A percentile compares a stretch with the other conserved stretches of the same genome.
phyloP scores from a whole-genome alignment of 2,888 invertebrate genomes.

The Druceiella hillmani region DNA sequence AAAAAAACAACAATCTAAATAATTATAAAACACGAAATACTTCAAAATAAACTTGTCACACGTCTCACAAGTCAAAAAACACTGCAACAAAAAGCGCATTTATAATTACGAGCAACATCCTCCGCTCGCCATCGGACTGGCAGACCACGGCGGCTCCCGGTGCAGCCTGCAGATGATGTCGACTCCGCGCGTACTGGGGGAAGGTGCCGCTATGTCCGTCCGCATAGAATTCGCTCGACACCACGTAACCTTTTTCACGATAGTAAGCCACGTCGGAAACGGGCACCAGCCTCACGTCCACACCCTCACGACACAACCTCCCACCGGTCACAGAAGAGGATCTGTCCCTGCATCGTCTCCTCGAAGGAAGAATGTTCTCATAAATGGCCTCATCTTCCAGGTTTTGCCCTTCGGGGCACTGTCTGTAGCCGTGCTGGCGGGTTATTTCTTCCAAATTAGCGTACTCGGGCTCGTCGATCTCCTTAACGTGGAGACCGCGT shows the following conservation, averaged over 20 bases:
- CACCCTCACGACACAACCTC: too few relatives aligned
- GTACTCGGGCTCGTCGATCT: conserved; percentile 36
- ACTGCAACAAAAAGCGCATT: too few relatives aligned
- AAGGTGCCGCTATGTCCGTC: conserved; percentile 46
- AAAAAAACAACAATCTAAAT: too few relatives aligned
- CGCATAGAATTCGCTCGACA: conserved; percentile 38
- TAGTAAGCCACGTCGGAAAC: conserved; percentile 45
- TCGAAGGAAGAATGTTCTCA: conserved; percentile 48
- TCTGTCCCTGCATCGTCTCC: conserved; percentile 34
- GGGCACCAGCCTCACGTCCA: conserved; percentile 48
- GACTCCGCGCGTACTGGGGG: conserved; percentile 43
- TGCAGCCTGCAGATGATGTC: not conserved
- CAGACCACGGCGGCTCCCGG: too few relatives aligned
- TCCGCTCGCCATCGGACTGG: too few relatives aligned
- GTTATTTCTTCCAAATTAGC: conserved; percentile 49
- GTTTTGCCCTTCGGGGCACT: conserved; percentile 50
- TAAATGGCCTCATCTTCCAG: conserved; percentile 50
- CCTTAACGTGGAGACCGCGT: conserved; percentile 44
- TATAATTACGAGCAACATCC: too few relatives aligned
- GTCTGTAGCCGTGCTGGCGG: conserved; percentile 47
- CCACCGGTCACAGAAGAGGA: conserved; percentile 34
- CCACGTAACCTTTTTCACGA: conserved; percentile 48
- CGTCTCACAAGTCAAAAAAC: too few relatives aligned
- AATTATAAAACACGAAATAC: too few relatives aligned
- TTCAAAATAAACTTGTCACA: too few relatives aligned